Percentiles rank a stretch among this genome's conserved stretches.
Evolutionary conservation across 2,888 invertebrate species (phyloP).

Genomic region (Ametastegia equiseti): DNA sequence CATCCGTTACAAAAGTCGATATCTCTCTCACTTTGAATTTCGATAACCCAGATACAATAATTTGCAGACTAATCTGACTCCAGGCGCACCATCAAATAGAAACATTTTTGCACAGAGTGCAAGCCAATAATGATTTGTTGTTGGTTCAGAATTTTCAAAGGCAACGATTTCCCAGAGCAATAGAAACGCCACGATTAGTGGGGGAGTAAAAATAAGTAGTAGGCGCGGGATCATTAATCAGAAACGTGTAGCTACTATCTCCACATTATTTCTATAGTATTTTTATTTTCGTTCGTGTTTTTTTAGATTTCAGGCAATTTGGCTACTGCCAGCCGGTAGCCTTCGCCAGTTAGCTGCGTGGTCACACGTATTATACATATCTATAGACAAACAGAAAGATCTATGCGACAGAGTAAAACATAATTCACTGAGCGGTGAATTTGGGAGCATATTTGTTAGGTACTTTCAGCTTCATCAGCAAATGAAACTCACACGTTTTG

Average conservation of each 20-base stretch:
- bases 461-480: too few relatives aligned
- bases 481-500: too few relatives aligned
- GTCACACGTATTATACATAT: too few relatives aligned
- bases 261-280: conserved; percentile 3
- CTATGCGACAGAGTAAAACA: background rate
- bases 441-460: background rate
- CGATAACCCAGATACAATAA: background rate
- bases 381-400: background rate
- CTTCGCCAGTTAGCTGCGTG: background rate
- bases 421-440: background rate
- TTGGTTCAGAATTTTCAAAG: background rate
- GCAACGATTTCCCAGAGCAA: background rate
- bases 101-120: background rate
- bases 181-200: background rate
- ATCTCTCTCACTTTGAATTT: background rate
- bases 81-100: background rate
- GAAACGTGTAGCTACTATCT: background rate
- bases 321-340: background rate
- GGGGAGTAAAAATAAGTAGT: background rate
- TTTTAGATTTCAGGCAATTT: background rate
- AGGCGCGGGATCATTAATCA: background rate
- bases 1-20: background rate
- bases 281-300: background rate
- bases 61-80: background rate
- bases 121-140: background rate